Conservation (phyloP, 2,888 invertebrate genomes). For the Drosophila bunnanda region DNA sequence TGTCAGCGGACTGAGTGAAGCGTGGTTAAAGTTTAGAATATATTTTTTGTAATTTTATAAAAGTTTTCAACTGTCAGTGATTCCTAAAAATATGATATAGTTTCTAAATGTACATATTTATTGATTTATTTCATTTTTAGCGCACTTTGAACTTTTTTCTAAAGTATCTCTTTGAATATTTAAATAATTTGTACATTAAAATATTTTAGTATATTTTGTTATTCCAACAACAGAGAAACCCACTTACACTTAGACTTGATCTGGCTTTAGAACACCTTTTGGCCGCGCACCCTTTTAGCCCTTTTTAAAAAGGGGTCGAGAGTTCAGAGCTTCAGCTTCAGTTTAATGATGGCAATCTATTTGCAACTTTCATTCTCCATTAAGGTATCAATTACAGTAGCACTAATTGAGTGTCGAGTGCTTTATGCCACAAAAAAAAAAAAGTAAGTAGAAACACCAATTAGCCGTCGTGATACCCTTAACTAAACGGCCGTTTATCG, state of each 20-base stretch:
- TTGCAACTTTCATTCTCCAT: background rate
- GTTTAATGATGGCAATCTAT: background rate
- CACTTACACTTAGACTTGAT: background rate
- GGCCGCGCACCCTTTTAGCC: conserved; percentile 20
- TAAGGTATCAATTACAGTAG: conserved; percentile 26
- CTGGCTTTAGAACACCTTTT: conserved; percentile 14
- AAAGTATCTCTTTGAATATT: too few relatives aligned
- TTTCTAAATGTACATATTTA: background rate
- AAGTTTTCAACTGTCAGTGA: background rate
- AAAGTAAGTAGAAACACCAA: background rate
- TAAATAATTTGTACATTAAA: background rate
- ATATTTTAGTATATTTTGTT: background rate
- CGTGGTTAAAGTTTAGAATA: background rate
- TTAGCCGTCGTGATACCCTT: conserved; percentile 26
- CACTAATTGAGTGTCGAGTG: conserved; percentile 27
- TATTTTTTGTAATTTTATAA: background rate
- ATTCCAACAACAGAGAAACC: conserved; percentile 6
- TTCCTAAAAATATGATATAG: background rate
- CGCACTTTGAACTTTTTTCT: background rate
- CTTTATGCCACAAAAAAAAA: background rate
- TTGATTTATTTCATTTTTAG: background rate
- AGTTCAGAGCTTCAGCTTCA: background rate
- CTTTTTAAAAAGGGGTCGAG: conserved; percentile 17
- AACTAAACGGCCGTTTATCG: conserved; percentile 38
- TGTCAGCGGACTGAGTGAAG: conserved; percentile 17